Evolutionary conservation across 2,797 vertebrate species (phyloP).

Genomic region (Semaprochilodus insignis): DNA sequence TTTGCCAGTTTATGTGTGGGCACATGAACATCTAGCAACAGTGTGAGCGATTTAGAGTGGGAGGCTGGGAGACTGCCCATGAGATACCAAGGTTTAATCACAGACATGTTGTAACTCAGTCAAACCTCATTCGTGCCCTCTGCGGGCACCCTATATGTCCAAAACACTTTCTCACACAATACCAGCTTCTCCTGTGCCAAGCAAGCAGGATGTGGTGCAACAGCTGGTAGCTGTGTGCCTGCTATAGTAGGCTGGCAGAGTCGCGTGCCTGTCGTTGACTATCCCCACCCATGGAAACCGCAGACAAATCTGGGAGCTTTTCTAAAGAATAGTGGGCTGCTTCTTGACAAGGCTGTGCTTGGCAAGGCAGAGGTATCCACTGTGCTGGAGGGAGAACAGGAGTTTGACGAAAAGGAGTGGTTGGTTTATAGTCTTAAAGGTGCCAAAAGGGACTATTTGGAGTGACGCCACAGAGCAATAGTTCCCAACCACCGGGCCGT

Average conservation of each 20-base stretch:
- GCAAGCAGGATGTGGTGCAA: conserved; percentile 44
- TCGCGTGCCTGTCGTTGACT: conserved; percentile 31
- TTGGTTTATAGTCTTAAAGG: conserved; percentile 5
- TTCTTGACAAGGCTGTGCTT: conserved; percentile 36
- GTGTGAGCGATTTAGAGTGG: not conserved
- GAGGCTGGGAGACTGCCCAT: not conserved
- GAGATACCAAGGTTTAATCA: conserved; percentile 10
- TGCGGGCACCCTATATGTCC: conserved; percentile 10
- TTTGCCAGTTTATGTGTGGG: conserved; percentile 2
- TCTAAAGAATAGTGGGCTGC: conserved; percentile 41
- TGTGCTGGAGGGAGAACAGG: conserved; percentile 12
- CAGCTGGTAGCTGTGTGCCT: conserved; percentile 32
- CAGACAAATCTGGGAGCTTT: conserved; percentile 45
- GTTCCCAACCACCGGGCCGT: too few species aligned
- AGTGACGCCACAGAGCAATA: not conserved
- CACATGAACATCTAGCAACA: conserved; percentile 2
- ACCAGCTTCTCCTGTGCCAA: conserved; percentile 27
- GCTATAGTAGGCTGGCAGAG: conserved; percentile 30
- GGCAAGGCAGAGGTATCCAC: conserved; percentile 27
- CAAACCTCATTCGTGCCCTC: conserved; percentile 12
- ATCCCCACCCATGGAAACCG: conserved; percentile 46
- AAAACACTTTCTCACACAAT: conserved; percentile 16
- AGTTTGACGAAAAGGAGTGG: conserved; percentile 26
- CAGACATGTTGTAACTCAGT: conserved; percentile 1
- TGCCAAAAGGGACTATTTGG: not conserved